phyloP scores from a whole-genome alignment of 2,888 invertebrate species.

The Leucozona laternaria region DNA sequence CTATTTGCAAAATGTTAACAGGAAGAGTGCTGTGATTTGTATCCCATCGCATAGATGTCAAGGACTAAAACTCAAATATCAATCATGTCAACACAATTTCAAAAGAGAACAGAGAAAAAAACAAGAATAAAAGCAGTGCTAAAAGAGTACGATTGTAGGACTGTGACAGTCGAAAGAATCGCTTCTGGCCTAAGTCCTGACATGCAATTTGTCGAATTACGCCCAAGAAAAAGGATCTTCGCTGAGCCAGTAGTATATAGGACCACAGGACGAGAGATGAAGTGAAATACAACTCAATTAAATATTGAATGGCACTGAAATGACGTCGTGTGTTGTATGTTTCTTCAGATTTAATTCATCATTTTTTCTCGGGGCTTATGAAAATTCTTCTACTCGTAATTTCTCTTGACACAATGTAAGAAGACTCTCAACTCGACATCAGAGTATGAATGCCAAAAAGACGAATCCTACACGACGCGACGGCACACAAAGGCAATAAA shows the following conservation, averaged over 20 bases:
- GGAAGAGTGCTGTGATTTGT: slow-evolving; percentile 71
- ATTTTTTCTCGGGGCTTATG: slow-evolving; percentile 29
- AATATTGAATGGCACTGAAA: slow-evolving; percentile 70
- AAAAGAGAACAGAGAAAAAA: slow-evolving; percentile 43
- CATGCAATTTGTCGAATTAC: slow-evolving; percentile 74
- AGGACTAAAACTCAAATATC: slow-evolving; percentile 74
- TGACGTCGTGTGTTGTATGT: slow-evolving; percentile 35
- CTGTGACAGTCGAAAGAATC: slow-evolving; percentile 28
- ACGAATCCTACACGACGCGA: neutral
- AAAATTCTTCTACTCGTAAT: neutral
- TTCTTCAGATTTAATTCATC: slow-evolving; percentile 60
- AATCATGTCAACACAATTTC: slow-evolving; percentile 72
- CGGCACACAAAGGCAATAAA: slow-evolving; percentile 44
- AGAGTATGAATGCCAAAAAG: neutral
- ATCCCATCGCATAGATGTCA: slow-evolving; percentile 71
- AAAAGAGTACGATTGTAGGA: slow-evolving; percentile 18
- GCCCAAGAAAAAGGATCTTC: slow-evolving; percentile 65
- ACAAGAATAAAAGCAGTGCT: neutral
- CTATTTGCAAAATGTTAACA: slow-evolving; percentile 58
- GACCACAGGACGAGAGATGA: neutral
- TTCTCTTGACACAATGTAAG: slow-evolving; percentile 1
- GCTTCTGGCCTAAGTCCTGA: slow-evolving; percentile 70
- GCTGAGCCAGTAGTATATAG: neutral
- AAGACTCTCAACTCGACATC: slow-evolving; percentile 2
- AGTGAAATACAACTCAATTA: slow-evolving; percentile 66